Percentiles rank a stretch among this genome's conserved stretches.
Conservation (phyloP, 1,140 invertebrate species). For the Drosophila kurseongensis region DNA sequence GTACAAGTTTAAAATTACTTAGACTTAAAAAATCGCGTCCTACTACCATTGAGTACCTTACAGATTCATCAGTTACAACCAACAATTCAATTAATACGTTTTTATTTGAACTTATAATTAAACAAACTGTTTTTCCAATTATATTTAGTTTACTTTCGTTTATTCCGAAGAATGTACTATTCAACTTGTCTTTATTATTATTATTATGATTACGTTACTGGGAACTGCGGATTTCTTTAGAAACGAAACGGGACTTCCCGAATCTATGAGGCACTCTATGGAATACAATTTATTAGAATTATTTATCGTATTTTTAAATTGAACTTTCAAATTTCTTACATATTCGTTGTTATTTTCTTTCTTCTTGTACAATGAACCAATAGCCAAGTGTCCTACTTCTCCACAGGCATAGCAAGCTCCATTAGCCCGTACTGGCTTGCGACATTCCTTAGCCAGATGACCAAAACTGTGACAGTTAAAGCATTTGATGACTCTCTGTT, state of each 20-base stretch:
- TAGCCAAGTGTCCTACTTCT: background rate
- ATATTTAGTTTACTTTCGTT: background rate
- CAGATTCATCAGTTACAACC: background rate
- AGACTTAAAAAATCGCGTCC: background rate
- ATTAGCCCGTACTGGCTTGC: background rate
- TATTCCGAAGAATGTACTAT: background rate
- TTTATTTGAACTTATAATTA: background rate
- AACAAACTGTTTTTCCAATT: background rate
- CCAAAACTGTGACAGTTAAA: background rate
- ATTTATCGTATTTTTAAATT: background rate
- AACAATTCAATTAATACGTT: background rate
- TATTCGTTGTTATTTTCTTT: background rate
- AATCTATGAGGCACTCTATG: background rate
- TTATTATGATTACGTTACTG: background rate
- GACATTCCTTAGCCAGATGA: background rate
- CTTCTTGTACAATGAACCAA: background rate
- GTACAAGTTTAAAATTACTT: background rate
- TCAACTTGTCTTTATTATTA: background rate
- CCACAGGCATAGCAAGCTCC: slow-evolving; percentile 1
- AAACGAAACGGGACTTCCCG: background rate
- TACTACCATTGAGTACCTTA: background rate
- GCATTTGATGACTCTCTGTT: slow-evolving; percentile 1
- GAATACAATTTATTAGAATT: background rate
- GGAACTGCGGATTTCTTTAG: background rate
- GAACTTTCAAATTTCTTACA: slow-evolving; percentile 1